Evolutionary conservation across 2,797 vertebrate genomes (phyloP).

Genomic region (Poecilia gillii): DNA sequence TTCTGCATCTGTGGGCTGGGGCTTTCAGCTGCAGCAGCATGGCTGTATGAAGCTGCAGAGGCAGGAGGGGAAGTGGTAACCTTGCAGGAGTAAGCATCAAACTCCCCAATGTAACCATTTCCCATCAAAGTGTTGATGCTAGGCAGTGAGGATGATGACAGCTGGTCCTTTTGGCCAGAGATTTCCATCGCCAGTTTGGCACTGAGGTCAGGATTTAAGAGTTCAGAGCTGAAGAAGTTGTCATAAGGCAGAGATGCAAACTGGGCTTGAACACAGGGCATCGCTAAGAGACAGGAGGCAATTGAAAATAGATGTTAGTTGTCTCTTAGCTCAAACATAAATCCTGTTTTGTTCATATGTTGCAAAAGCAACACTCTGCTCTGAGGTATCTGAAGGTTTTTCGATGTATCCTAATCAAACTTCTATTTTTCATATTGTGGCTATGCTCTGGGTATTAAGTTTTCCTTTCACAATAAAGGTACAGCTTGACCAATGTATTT

Average conservation of each 20-base stretch:
- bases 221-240: conserved; percentile 83
- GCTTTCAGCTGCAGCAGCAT: conserved; percentile 52
- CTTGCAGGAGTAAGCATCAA: conserved; percentile 91
- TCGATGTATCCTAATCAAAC: not conserved
- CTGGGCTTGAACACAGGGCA: conserved; percentile 98
- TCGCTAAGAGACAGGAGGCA: conserved; percentile 81
- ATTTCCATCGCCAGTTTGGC: conserved; percentile 92
- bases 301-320: conserved; percentile 2
- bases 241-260: conserved; percentile 87
- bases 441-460: not conserved
- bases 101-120: conserved; percentile 87
- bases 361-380: not conserved
- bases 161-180: conserved; percentile 78
- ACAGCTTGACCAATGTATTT: not conserved
- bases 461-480: not conserved
- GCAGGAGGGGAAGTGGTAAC: conserved; percentile 77
- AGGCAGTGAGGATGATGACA: conserved; percentile 85
- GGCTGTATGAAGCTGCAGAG: conserved; percentile 58
- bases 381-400: not conserved
- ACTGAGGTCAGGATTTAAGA: conserved; percentile 86
- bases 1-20: conserved; percentile 72
- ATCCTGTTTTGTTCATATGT: not conserved
- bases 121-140: conserved; percentile 97
- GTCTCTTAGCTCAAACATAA: too few species aligned
- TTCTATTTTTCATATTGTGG: not conserved